These are phyloP conservation scores for Anoplophora glabripennis DNA, from an alignment of 1,140 invertebrate species.

Conservation along the genomic window DNA sequence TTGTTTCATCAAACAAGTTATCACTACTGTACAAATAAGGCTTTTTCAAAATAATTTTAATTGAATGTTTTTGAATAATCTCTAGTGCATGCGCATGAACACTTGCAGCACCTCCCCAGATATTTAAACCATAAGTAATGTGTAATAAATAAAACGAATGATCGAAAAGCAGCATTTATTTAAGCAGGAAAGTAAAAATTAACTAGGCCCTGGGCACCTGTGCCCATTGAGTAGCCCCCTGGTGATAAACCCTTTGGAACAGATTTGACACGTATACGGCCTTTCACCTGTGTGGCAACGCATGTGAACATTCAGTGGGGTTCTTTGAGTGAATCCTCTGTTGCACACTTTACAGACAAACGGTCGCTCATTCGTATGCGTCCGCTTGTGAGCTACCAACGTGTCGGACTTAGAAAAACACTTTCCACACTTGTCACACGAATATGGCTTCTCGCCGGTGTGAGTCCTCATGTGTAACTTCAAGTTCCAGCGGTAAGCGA, in stretches of 20 bases:
- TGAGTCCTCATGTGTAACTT: conserved; percentile 61
- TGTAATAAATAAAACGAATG: too few relatives aligned
- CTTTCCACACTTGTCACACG: conserved; percentile 56
- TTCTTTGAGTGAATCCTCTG: conserved; percentile 64
- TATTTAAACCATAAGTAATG: too few relatives aligned
- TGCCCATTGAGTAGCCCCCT: conserved; percentile 2
- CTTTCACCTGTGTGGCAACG: conserved; percentile 58
- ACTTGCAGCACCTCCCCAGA: too few relatives aligned
- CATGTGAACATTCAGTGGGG: conserved; percentile 8
- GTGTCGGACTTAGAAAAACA: conserved; percentile 36
- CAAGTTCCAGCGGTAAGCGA: conserved; percentile 57
- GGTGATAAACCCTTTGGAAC: conserved; percentile 19
- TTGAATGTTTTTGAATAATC: too few relatives aligned
- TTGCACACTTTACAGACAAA: conserved; percentile 59
- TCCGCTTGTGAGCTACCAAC: conserved; percentile 53
- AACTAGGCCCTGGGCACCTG: conserved; percentile 1
- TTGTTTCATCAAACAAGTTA: too few relatives aligned
- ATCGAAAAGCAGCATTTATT: too few relatives aligned
- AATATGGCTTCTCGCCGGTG: conserved; percentile 66
- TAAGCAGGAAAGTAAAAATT: too few relatives aligned
- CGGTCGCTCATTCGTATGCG: conserved; percentile 69
- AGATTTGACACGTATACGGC: conserved; percentile 53
- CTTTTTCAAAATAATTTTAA: too few relatives aligned
- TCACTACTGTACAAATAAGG: too few relatives aligned
- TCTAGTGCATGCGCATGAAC: too few relatives aligned